These are phyloP conservation scores for Bos taurus DNA, from an alignment of 2,113 vertebrate species.

Conservation along the genomic window ARS-UCD2.0 NC_037332.1:99066001-99066500, in stretches of 20 bases:
- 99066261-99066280: background rate
- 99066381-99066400: background rate
- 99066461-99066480: background rate
- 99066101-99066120: background rate
- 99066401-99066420: background rate
- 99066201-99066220: background rate
- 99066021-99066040: background rate
- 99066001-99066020: background rate
- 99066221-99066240: background rate
- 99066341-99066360: background rate
- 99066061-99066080: background rate
- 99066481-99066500: background rate
- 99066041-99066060: background rate
- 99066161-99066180: background rate
- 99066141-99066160: no score
- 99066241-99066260: background rate
- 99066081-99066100: background rate
- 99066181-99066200: background rate
- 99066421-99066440: background rate
- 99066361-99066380: background rate
- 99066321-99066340: background rate
- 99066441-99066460: background rate
- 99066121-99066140: background rate
- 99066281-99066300: background rate
- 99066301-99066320: background rate